A percentile compares a stretch with the other conserved stretches of the same genome.
Evolutionary conservation across 2,888 invertebrate genomes (phyloP).

Genomic region (Nemotelus nigrinus): DNA sequence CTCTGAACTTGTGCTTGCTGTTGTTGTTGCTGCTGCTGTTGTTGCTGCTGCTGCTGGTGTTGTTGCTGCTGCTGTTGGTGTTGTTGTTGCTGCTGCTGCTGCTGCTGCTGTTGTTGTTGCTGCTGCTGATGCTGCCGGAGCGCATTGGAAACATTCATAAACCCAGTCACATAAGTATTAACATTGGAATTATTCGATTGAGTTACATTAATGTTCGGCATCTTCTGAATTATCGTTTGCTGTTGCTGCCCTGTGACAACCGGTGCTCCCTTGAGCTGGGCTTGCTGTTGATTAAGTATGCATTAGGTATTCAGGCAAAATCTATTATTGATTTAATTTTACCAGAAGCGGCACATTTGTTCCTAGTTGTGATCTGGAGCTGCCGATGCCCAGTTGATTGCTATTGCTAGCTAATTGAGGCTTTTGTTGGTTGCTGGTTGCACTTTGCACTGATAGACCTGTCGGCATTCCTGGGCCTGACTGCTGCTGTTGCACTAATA

Average conservation of each 20-base stretch:
- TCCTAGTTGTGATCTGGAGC: slow-evolving; percentile 61
- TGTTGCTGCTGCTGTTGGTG: no score
- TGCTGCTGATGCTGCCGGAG: slow-evolving; percentile 73
- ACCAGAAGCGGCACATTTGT: slow-evolving; percentile 75
- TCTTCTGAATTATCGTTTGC: slow-evolving; percentile 57
- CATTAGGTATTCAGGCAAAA: not conserved
- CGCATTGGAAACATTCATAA: slow-evolving; percentile 85
- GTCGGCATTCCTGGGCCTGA: slow-evolving; percentile 56
- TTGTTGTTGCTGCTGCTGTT: slow-evolving; percentile 69
- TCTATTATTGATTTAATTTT: slow-evolving; percentile 55
- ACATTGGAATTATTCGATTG: slow-evolving; percentile 70
- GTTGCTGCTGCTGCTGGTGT: slow-evolving; percentile 60
- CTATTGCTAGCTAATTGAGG: slow-evolving; percentile 57
- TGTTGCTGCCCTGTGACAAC: slow-evolving; percentile 58
- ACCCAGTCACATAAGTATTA: slow-evolving; percentile 80
- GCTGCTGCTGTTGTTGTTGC: slow-evolving; percentile 56
- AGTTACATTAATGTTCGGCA: slow-evolving; percentile 54
- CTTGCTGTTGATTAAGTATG: slow-evolving; percentile 67
- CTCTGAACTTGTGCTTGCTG: slow-evolving; percentile 55
- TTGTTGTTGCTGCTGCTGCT: slow-evolving; percentile 50
- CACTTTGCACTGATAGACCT: slow-evolving; percentile 62
- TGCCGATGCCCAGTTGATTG: slow-evolving; percentile 53
- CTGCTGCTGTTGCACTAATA: slow-evolving; percentile 61
- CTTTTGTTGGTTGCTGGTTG: slow-evolving; percentile 58
- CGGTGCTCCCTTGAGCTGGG: slow-evolving; percentile 71